phyloP scores from a whole-genome alignment of 2,797 vertebrate species.

The Salarias fasciatus region DNA sequence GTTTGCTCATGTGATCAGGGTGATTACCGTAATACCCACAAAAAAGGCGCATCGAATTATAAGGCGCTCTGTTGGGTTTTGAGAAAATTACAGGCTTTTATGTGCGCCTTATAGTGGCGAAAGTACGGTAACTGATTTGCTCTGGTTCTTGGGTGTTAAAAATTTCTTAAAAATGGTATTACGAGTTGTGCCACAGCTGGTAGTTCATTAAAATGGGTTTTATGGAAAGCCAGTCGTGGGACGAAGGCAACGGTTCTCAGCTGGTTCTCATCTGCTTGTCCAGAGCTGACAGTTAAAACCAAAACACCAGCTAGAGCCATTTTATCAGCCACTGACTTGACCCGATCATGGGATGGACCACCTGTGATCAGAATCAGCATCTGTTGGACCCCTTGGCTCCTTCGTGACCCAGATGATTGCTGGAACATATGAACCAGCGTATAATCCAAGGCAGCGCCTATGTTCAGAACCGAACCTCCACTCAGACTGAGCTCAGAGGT shows the following conservation, averaged over 20 bases:
- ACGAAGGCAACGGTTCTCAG: slow-evolving; percentile 90
- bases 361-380: slow-evolving; percentile 90
- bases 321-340: slow-evolving; percentile 82
- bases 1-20: no score
- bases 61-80: no score
- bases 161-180: slow-evolving; percentile 86
- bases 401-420: slow-evolving; percentile 87
- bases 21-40: no score
- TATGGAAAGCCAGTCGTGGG: slow-evolving; percentile 88
- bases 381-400: slow-evolving; percentile 85
- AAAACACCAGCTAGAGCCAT: slow-evolving; percentile 86
- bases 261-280: slow-evolving; percentile 81
- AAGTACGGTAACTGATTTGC: no score
- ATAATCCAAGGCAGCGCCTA: slow-evolving; percentile 88
- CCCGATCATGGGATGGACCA: slow-evolving; percentile 86
- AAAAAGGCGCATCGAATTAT: no score
- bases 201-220: slow-evolving; percentile 84
- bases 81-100: no score
- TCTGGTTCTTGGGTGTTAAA: slow-evolving; percentile 66
- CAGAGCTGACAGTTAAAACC: slow-evolving; percentile 91
- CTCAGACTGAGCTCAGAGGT: slow-evolving; percentile 84
- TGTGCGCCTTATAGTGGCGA: no score
- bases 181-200: slow-evolving; percentile 85
- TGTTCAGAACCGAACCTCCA: slow-evolving; percentile 89
- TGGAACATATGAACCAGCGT: slow-evolving; percentile 88